Percentiles rank a stretch among this genome's conserved stretches.
Conservation (phyloP, 2,113 vertebrate genomes). For the Rafetus swinhoei region DNA sequence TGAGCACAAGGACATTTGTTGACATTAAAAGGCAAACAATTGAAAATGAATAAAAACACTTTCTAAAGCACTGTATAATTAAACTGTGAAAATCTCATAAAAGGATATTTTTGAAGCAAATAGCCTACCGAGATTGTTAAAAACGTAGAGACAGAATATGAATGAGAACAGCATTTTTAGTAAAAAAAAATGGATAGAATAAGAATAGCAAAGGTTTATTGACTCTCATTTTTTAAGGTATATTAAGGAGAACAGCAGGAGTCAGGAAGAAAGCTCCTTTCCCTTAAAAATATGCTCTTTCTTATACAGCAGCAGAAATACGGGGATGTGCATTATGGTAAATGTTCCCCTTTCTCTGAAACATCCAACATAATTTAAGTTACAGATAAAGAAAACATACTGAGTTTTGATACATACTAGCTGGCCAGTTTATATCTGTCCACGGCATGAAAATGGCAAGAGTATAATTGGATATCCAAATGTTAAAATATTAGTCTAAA, state of each 20-base stretch:
- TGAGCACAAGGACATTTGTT: background rate
- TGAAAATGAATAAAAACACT: constrained; percentile 31
- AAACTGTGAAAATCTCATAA: constrained; percentile 32
- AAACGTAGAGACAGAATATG: background rate
- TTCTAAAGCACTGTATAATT: constrained; percentile 37
- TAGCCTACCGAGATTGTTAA: background rate
- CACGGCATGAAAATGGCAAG: background rate
- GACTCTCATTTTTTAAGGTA: background rate
- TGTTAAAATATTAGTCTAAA: background rate
- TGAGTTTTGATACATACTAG: background rate
- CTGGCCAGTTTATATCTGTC: background rate
- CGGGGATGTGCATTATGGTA: background rate
- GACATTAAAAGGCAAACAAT: constrained; percentile 19
- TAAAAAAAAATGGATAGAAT: constrained; percentile 2
- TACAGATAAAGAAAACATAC: background rate
- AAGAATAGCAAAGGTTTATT: constrained; percentile 9
- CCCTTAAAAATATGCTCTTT: background rate
- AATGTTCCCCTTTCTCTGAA: background rate
- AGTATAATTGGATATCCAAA: background rate
- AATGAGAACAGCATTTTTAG: background rate
- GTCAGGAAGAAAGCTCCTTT: background rate
- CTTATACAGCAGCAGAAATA: background rate
- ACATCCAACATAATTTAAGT: background rate
- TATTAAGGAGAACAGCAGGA: background rate
- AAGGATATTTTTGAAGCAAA: constrained; percentile 18